Conservation (phyloP, 2,797 vertebrate genomes). For the Sorex maritimensis region DNA sequence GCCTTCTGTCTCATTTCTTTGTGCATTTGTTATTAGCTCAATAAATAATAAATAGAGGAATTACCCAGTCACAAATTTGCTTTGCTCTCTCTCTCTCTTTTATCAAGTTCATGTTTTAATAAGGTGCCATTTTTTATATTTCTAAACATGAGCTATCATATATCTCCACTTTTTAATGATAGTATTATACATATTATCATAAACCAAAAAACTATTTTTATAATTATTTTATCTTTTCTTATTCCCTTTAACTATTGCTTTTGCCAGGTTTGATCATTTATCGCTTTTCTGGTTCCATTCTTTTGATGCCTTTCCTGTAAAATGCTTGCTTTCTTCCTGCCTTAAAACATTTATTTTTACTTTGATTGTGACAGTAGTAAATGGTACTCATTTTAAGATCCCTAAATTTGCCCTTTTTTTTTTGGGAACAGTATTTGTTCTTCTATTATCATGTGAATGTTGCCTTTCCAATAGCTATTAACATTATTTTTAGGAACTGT, state of each 20-base stretch:
- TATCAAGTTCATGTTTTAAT: conserved; percentile 86
- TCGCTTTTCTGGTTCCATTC: conserved; percentile 1
- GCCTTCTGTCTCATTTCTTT: conserved; percentile 86
- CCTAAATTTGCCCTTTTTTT: conserved; percentile 67
- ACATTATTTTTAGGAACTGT: conserved; percentile 33
- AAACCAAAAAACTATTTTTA: conserved; percentile 80
- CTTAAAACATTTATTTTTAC: conserved; percentile 67
- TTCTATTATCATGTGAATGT: not conserved
- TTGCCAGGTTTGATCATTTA: conserved; percentile 59
- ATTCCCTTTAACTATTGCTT: conserved; percentile 68
- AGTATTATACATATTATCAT: no score
- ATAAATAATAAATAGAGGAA: conserved; percentile 86
- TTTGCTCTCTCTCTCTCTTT: conserved; percentile 79
- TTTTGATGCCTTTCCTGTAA: conserved; percentile 47
- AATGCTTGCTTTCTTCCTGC: conserved; percentile 64
- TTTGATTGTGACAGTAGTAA: conserved; percentile 61
- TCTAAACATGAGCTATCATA: conserved; percentile 78
- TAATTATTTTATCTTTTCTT: conserved; percentile 70
- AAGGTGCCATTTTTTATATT: conserved; percentile 80
- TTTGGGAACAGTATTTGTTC: conserved; percentile 20
- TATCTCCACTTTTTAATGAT: conserved; percentile 64
- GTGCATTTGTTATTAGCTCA: conserved; percentile 86
- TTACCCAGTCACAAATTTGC: conserved; percentile 82
- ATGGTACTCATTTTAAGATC: conserved; percentile 72
- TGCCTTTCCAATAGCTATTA: conserved; percentile 41